These are phyloP conservation scores for Euphydryas editha DNA, from an alignment of 2,888 invertebrate genomes.

Conservation along the genomic window DNA sequence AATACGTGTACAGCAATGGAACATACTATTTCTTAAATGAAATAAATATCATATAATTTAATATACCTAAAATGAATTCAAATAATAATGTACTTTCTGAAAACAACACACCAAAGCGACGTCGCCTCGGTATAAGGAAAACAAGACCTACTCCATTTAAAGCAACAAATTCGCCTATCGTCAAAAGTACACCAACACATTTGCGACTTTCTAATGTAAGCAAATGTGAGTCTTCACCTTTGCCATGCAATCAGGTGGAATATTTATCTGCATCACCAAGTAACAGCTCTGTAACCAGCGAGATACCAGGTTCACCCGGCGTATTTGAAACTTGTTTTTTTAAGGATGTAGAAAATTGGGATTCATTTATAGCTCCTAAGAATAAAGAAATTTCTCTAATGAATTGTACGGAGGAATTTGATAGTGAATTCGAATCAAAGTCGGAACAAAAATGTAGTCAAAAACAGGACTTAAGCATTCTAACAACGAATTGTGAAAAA, in stretches of 20 bases:
- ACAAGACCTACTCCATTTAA: constrained; percentile 31
- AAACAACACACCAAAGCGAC: constrained; percentile 65
- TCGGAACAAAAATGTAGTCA: constrained; percentile 45
- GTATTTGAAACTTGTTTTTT: constrained; percentile 52
- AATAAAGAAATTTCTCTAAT: constrained; percentile 44
- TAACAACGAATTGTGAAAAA: constrained; percentile 47
- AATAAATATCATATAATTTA: constrained; percentile 28
- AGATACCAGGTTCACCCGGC: constrained; percentile 63
- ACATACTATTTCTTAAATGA: background rate
- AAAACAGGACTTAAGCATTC: constrained; percentile 46
- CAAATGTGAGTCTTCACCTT: constrained; percentile 66
- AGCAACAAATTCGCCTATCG: constrained; percentile 20
- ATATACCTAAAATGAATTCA: constrained; percentile 24
- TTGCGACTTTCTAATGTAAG: constrained; percentile 44
- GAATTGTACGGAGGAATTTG: constrained; percentile 28
- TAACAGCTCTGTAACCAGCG: constrained; percentile 52
- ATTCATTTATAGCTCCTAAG: constrained; percentile 55
- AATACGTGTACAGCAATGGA: background rate
- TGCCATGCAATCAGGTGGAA: constrained; percentile 77
- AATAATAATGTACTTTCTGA: constrained; percentile 4
- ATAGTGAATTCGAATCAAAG: constrained; percentile 65
- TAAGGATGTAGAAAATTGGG: constrained; percentile 54
- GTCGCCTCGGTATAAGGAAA: constrained; percentile 60
- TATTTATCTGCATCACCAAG: constrained; percentile 65
- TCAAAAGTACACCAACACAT: constrained; percentile 52